These are phyloP conservation scores for Aphidius colemani DNA, from an alignment of 2,888 invertebrate species.

Conservation along the genomic window DNA sequence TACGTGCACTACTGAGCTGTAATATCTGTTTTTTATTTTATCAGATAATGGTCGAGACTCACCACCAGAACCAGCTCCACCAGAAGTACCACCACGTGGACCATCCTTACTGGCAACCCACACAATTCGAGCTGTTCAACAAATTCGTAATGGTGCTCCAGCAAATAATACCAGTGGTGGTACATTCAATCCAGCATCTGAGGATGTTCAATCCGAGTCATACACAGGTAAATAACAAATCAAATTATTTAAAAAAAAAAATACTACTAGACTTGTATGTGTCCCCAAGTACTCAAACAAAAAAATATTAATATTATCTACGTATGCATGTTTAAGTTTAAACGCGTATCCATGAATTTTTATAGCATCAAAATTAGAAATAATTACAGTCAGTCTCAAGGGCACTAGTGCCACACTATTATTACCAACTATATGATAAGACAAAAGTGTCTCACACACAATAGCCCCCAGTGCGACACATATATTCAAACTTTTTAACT, in stretches of 20 bases:
- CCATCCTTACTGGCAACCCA: slow-evolving; percentile 72
- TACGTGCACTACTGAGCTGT: no score
- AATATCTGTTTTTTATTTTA: slow-evolving; percentile 24
- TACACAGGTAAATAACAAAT: slow-evolving; percentile 46
- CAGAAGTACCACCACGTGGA: slow-evolving; percentile 84
- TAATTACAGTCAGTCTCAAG: slow-evolving; percentile 50
- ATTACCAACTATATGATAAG: slow-evolving; percentile 10
- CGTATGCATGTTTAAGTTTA: slow-evolving; percentile 44
- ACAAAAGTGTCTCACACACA: slow-evolving; percentile 8
- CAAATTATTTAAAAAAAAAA: neutral
- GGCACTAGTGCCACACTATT: slow-evolving; percentile 26
- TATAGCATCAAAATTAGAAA: slow-evolving; percentile 53
- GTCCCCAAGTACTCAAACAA: neutral
- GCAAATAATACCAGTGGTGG: slow-evolving; percentile 41
- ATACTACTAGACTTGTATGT: neutral
- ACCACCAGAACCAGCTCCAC: slow-evolving; percentile 84
- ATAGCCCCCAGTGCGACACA: neutral
- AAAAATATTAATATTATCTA: slow-evolving; percentile 43
- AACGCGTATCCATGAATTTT: slow-evolving; percentile 42
- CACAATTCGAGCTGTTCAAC: slow-evolving; percentile 64
- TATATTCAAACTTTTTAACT: neutral
- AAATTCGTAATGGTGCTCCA: slow-evolving; percentile 49
- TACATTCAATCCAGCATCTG: slow-evolving; percentile 63
- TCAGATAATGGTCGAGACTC: slow-evolving; percentile 71
- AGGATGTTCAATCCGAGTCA: slow-evolving; percentile 49